phyloP scores from a whole-genome alignment of 2,797 vertebrate genomes.

The Decapterus maruadsi region DNA sequence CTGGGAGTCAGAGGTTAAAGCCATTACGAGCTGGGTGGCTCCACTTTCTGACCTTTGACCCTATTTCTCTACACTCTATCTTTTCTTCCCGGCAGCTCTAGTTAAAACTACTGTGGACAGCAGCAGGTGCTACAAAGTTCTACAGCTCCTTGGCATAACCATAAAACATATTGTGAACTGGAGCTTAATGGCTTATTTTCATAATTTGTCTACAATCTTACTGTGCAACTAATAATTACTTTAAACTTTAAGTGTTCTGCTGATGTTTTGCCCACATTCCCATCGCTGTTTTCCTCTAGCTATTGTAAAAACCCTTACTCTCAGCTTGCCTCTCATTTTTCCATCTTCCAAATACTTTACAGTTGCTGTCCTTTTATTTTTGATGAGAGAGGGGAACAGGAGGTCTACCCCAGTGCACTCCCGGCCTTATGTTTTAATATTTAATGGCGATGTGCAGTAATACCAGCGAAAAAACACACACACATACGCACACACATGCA shows the following conservation, averaged over 20 bases:
- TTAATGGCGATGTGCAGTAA: constrained; percentile 84
- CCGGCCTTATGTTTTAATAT: constrained; percentile 88
- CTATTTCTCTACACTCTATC: constrained; percentile 60
- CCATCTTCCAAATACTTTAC: constrained; percentile 66
- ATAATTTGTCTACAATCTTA: neutral
- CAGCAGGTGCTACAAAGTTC: constrained; percentile 53
- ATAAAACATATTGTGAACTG: neutral
- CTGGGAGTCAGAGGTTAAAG: constrained; percentile 84
- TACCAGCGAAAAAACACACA: constrained; percentile 47
- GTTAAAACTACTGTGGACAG: constrained; percentile 32
- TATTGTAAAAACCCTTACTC: constrained; percentile 49
- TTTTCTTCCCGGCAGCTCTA: constrained; percentile 44
- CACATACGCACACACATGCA: constrained; percentile 39
- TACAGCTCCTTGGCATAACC: neutral
- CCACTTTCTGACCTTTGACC: constrained; percentile 75
- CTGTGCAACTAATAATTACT: constrained; percentile 14
- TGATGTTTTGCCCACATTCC: neutral
- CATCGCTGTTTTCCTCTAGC: constrained; percentile 7
- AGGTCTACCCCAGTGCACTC: constrained; percentile 82
- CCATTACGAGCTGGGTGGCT: constrained; percentile 85
- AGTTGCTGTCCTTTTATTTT: constrained; percentile 85
- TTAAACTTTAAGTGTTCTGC: constrained; percentile 42
- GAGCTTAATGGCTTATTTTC: constrained; percentile 6
- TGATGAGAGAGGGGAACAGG: constrained; percentile 84
- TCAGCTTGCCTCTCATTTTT: constrained; percentile 38